These are phyloP conservation scores for Buphagus erythrorhynchus DNA, from an alignment of 2,797 vertebrate species.

Conservation along the genomic window DNA sequence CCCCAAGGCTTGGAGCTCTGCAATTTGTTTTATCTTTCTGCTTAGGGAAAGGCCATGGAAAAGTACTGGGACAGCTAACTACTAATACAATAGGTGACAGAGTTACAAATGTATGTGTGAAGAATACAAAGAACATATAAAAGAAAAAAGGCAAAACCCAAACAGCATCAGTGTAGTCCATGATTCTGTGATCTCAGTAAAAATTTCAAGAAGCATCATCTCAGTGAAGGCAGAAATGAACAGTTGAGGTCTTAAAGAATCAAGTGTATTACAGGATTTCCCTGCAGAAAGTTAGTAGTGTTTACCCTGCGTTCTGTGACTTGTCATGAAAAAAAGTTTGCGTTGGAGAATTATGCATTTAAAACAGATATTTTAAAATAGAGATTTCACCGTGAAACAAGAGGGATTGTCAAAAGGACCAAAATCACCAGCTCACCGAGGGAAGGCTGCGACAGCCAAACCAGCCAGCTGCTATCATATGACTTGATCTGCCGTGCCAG, in stretches of 20 bases:
- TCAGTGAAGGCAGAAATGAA: neutral
- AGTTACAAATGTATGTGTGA: neutral
- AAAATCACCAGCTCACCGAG: rapidly evolving
- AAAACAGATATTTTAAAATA: neutral
- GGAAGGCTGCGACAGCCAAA: neutral
- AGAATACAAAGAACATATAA: neutral
- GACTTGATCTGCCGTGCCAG: rapidly evolving
- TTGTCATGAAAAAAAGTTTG: neutral
- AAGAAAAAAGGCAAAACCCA: neutral
- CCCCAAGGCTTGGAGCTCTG: rapidly evolving
- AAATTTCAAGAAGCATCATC: neutral
- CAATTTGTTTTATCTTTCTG: neutral
- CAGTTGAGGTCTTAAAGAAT: rapidly evolving
- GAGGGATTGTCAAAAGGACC: neutral
- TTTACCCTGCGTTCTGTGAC: rapidly evolving
- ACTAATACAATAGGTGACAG: neutral
- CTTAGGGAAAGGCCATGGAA: neutral
- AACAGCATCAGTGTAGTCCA: neutral
- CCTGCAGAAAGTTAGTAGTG: neutral
- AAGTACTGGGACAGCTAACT: neutral
- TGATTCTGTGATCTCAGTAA: neutral
- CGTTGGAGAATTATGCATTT: neutral
- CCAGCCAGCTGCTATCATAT: no score
- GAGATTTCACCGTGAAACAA: neutral
- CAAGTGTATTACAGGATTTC: neutral